Percentiles rank a stretch among this genome's conserved stretches.
Conservation (phyloP, 2,113 vertebrate genomes). For the Muntiacus reevesi region DNA sequence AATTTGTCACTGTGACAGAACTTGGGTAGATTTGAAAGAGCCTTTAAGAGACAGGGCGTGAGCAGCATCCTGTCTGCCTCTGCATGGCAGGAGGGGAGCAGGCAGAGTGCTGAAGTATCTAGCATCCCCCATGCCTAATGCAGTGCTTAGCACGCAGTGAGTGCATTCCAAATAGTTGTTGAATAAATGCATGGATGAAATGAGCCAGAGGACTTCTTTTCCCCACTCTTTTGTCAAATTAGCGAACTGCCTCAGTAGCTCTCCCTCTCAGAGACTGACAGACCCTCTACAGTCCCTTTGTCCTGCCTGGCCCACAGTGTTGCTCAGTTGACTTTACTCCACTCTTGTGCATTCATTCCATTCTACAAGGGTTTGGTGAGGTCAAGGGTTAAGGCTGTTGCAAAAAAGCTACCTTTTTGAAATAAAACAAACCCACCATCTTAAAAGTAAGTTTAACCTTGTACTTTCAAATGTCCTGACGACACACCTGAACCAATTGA, state of each 20-base stretch:
- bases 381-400: not conserved
- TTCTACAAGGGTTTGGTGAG: not conserved
- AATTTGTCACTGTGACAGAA: not conserved
- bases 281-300: not conserved
- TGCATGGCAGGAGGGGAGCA: not conserved
- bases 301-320: not conserved
- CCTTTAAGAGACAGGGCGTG: not conserved
- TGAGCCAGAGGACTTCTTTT: not conserved
- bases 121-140: not conserved
- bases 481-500: not conserved
- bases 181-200: not conserved
- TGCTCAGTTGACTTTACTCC: not conserved
- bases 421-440: not conserved
- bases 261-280: not conserved
- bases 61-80: not conserved
- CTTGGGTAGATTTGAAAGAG: not conserved
- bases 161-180: not conserved
- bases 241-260: not conserved
- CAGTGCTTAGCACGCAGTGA: too few species aligned
- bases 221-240: not conserved
- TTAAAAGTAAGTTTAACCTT: not conserved
- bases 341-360: not conserved
- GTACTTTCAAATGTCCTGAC: not conserved
- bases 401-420: not conserved
- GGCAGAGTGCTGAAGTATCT: accelerated